These are phyloP conservation scores for Platichthys stellatus DNA, from an alignment of 2,113 vertebrate species.

Conservation along the genomic window DNA sequence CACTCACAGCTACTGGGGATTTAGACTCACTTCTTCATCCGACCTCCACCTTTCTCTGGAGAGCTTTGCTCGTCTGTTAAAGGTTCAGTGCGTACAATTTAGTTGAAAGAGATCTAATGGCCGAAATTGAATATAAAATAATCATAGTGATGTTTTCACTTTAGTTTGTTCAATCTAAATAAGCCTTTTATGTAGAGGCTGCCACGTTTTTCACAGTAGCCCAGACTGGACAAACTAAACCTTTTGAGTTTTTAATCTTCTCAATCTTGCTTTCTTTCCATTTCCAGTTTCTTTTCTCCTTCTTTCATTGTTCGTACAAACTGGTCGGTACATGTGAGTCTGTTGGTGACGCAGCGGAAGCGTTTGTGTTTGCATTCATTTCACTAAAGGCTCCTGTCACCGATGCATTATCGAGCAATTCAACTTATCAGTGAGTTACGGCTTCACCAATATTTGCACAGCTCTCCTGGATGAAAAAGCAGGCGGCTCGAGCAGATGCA, in stretches of 20 bases:
- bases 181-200: no score
- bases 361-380: conserved; percentile 41
- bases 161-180: no score
- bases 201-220: no score
- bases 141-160: no score
- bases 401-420: conserved; percentile 40
- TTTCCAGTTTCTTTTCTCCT: neutral
- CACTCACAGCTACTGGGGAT: conserved; percentile 2
- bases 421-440: conserved; percentile 57
- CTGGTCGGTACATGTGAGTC: conserved; percentile 22
- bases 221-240: no score
- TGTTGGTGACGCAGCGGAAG: conserved; percentile 28
- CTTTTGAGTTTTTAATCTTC: no score
- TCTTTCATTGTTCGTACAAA: neutral
- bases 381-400: conserved; percentile 49
- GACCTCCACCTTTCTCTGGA: neutral
- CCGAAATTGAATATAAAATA: no score
- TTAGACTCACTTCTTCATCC: neutral
- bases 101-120: no score
- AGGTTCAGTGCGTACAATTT: no score
- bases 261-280: neutral
- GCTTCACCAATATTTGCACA: conserved; percentile 72
- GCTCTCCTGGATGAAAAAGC: conserved; percentile 38
- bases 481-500: conserved; percentile 39
- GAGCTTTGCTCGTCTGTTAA: no score